Conservation (phyloP, 2,113 vertebrate species). For the Acinonyx jubatus region DNA sequence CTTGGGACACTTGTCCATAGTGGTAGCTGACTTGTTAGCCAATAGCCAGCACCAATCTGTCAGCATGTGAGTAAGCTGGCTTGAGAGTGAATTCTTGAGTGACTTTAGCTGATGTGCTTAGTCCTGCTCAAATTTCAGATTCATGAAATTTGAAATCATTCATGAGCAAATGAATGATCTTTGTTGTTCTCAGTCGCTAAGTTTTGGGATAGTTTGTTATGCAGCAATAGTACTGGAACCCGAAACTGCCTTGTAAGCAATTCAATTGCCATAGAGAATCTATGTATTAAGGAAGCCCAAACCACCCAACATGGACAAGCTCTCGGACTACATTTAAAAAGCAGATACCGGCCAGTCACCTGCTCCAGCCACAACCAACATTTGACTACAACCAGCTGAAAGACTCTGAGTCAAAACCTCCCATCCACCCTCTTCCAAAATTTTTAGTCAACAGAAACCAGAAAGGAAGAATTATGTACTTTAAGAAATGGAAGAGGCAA, state of each 20-base stretch:
- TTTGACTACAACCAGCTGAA: background rate
- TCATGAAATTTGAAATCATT: background rate
- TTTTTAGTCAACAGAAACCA: background rate
- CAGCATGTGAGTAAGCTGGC: background rate
- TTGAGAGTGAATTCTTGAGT: background rate
- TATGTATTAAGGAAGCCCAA: background rate
- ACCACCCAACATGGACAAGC: background rate
- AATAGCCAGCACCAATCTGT: no score
- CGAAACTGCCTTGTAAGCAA: background rate
- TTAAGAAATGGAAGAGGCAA: background rate
- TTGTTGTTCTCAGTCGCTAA: background rate
- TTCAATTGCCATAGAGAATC: background rate
- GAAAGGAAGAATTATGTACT: background rate
- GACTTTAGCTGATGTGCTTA: background rate
- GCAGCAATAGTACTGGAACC: background rate
- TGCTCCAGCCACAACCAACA: background rate
- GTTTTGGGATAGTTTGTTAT: background rate
- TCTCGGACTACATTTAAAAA: background rate
- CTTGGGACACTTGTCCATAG: fast-evolving
- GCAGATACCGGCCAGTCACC: background rate
- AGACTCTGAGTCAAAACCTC: background rate
- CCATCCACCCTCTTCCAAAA: background rate
- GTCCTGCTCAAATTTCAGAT: background rate
- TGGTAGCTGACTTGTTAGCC: background rate
- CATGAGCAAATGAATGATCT: background rate